Conservation (phyloP, 2,888 invertebrate species). For the Leptinotarsa rubiginosa region DNA sequence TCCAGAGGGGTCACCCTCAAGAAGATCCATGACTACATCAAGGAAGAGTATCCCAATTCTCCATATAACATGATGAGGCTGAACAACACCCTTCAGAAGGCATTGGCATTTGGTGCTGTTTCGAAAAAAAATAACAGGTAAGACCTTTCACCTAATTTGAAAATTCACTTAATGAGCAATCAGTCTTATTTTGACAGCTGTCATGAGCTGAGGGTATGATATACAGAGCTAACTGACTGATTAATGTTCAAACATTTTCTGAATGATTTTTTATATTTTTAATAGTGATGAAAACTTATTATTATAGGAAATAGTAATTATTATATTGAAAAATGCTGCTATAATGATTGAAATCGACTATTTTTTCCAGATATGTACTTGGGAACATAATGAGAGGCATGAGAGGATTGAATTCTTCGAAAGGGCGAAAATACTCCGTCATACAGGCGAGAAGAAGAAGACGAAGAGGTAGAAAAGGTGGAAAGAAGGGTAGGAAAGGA, state of each 20-base stretch:
- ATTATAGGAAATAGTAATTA: no score
- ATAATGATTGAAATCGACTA: no score
- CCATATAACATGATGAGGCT: conserved; percentile 48
- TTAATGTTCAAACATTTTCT: no score
- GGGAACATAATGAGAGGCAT: conserved; percentile 41
- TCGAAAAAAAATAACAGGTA: conserved; percentile 47
- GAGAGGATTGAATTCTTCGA: conserved; percentile 28
- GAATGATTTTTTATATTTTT: no score
- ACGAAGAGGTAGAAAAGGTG: conserved; percentile 16
- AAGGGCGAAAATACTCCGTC: background rate
- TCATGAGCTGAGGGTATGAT: background rate
- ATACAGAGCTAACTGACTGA: no score
- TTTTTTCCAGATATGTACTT: conserved; percentile 38
- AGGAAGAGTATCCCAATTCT: conserved; percentile 47
- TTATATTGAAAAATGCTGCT: no score
- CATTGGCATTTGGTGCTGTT: conserved; percentile 54
- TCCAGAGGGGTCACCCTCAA: conserved; percentile 49
- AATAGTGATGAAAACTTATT: no score
- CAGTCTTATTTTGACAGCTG: background rate
- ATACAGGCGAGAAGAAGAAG: conserved; percentile 24
- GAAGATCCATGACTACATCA: conserved; percentile 52
- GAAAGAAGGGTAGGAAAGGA: conserved; percentile 13
- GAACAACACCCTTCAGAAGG: conserved; percentile 50
- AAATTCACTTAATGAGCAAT: no score
- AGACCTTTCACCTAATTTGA: background rate